Conservation (phyloP, 2,888 invertebrate genomes). For the Drosophila neutralis region DNA sequence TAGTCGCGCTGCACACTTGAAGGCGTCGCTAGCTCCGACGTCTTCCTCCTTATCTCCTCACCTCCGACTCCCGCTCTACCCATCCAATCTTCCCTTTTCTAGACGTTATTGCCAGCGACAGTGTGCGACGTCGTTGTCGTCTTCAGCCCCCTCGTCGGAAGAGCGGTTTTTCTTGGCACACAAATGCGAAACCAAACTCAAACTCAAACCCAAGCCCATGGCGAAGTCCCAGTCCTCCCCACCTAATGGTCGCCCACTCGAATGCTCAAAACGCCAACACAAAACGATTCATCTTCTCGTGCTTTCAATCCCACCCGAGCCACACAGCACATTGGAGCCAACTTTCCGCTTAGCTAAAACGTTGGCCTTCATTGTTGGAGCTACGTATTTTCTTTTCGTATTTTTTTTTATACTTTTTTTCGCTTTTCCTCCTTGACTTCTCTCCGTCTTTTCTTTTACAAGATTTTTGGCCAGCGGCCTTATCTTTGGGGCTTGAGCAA, state of each 20-base stretch:
- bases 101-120: slow-evolving; percentile 61
- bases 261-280: slow-evolving; percentile 79
- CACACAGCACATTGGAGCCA: slow-evolving; percentile 44
- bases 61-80: not conserved
- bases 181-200: slow-evolving; percentile 34
- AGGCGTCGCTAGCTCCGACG: slow-evolving; percentile 42
- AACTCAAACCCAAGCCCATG: slow-evolving; percentile 20
- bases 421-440: slow-evolving; percentile 13
- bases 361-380: slow-evolving; percentile 69
- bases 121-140: slow-evolving; percentile 40
- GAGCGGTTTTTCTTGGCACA: slow-evolving; percentile 58
- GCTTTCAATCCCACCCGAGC: slow-evolving; percentile 69
- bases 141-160: slow-evolving; percentile 16
- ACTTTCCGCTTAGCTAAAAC: slow-evolving; percentile 74
- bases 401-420: not conserved
- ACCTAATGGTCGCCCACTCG: slow-evolving; percentile 65
- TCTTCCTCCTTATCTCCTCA: not conserved
- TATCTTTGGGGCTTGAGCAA: slow-evolving; percentile 59
- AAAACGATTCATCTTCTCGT: slow-evolving; percentile 83
- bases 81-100: slow-evolving; percentile 13
- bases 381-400: slow-evolving; percentile 36
- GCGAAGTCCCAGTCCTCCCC: slow-evolving; percentile 1
- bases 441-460: slow-evolving; percentile 39
- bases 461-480: slow-evolving; percentile 64
- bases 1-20: slow-evolving; percentile 61